phyloP scores from a whole-genome alignment of 53 echinoderm and acorn worm genomes.

The Paelopatides confundens region DNA sequence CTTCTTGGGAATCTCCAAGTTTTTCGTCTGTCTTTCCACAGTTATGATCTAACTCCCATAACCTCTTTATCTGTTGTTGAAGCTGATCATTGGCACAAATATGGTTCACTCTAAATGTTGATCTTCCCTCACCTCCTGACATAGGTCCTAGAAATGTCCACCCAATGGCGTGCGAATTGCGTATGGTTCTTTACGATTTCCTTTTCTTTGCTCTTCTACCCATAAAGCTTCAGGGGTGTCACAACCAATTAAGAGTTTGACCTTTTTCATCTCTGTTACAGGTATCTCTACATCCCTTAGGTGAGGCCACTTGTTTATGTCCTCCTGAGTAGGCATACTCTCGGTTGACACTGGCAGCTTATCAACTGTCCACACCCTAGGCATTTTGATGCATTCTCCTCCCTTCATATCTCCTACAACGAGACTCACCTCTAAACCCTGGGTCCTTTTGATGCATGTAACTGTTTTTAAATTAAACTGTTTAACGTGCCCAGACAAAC shows the following conservation, averaged over 20 bases:
- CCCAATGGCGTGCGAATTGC: slow-evolving; percentile 49
- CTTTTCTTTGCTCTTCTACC: slow-evolving; percentile 61
- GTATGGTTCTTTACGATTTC: neutral
- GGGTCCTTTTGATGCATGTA: neutral
- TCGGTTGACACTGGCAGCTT: slow-evolving; percentile 7
- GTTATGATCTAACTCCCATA: slow-evolving; percentile 49
- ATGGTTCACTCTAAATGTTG: slow-evolving; percentile 1
- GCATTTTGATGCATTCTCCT: too few relatives aligned
- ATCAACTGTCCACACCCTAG: slow-evolving; percentile 35
- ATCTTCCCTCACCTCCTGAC: neutral
- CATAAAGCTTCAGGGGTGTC: slow-evolving; percentile 77
- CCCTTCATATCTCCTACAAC: too few relatives aligned
- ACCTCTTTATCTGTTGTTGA: slow-evolving; percentile 33
- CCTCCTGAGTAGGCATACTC: slow-evolving; percentile 50
- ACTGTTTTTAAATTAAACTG: too few relatives aligned
- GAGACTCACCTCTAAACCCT: too few relatives aligned
- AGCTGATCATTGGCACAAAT: slow-evolving; percentile 13
- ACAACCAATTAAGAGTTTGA: slow-evolving; percentile 61
- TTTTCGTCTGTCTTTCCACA: slow-evolving; percentile 51
- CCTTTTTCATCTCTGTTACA: neutral
- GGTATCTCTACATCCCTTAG: neutral
- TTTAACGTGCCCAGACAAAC: slow-evolving; percentile 30
- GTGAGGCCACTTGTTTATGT: slow-evolving; percentile 44
- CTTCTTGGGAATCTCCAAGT: slow-evolving; percentile 53
- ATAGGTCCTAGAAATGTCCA: slow-evolving; percentile 44